Evolutionary conservation across 2,888 invertebrate species (phyloP), one percentile per base, ranked within the genome.

Genomic region (Melipona beecheii): DNA sequence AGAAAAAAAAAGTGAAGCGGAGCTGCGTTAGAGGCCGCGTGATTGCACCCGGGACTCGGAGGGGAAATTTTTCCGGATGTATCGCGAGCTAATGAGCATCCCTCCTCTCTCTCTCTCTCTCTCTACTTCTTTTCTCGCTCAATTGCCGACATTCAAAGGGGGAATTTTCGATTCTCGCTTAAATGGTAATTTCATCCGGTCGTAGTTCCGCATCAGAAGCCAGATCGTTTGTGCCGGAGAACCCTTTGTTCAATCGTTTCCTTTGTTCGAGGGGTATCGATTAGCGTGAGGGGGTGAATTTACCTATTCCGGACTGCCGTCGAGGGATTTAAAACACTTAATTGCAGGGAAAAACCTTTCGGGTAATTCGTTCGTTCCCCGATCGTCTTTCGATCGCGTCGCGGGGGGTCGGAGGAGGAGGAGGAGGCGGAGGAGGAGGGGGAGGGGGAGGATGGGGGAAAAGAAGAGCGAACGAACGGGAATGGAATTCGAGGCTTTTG

Each of bases 301-400:
- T 78, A 84, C 78, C 74, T 77, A 65, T 78, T 79, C 76, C 52
- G 71, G 72, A 78, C 85, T 73, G 75, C 69, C 76, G 65, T 56
- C 81, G 73, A 79, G 80, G 78, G 86, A 86, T 86, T 87, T 84
- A 87, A 87, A 87, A 87, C 86, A 84, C 79, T 87, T 87, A 84
- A 86, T 87, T 81, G 87, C 79, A 77, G 83, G 78, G 80, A 75
- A 74, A 70, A 74, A 54, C 60, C 56, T 54, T 60, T 31, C 52
- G 81, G 74, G 75, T 81, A 78, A 84, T 85, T 81, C 84, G 24
- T 68, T 65, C 71, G 69, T 75, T 60, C 60, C 21, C n/a, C 76
- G 36, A 27, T 54, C 62, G 66, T 2, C 36, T 27, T 4, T 24
- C 36, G 21, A 36, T 24, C 17, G 17, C 31, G 31, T 43, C 31